These are phyloP conservation scores for Harpagifer antarcticus DNA, from an alignment of 2,797 vertebrate genomes.

Conservation along the genomic window DNA sequence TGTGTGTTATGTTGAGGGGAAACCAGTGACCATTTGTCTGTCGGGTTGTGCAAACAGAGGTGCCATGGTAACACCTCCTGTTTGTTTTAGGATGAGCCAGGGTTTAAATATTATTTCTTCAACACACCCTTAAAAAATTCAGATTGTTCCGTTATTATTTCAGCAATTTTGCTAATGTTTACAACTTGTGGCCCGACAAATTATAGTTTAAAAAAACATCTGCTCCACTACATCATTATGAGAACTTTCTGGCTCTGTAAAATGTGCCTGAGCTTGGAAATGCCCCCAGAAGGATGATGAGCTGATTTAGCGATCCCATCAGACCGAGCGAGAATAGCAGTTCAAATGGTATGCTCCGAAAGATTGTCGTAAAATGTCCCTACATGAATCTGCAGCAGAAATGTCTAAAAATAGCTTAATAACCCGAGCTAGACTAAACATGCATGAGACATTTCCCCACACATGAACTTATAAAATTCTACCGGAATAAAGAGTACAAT, in stretches of 20 bases:
- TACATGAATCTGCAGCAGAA: slow-evolving; percentile 29
- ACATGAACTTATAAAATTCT: neutral
- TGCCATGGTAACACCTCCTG: slow-evolving; percentile 67
- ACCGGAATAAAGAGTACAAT: neutral
- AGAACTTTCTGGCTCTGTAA: slow-evolving; percentile 22
- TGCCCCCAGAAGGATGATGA: slow-evolving; percentile 40
- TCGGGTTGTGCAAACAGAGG: slow-evolving; percentile 57
- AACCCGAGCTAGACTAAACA: slow-evolving; percentile 27
- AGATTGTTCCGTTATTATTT: slow-evolving; percentile 20
- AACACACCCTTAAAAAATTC: slow-evolving; percentile 3
- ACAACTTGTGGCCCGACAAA: neutral
- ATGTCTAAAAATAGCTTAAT: slow-evolving; percentile 35
- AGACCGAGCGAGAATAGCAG: slow-evolving; percentile 52
- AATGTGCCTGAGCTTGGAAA: slow-evolving; percentile 46
- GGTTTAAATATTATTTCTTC: slow-evolving; percentile 49
- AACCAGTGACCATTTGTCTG: slow-evolving; percentile 57
- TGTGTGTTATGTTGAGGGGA: slow-evolving; percentile 52
- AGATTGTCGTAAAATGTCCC: slow-evolving; percentile 18
- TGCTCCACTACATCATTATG: neutral
- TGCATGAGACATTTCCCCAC: slow-evolving; percentile 19
- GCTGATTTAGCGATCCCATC: slow-evolving; percentile 49
- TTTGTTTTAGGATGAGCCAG: slow-evolving; percentile 39
- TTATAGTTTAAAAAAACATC: slow-evolving; percentile 3
- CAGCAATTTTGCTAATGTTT: slow-evolving; percentile 12
- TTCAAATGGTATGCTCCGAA: slow-evolving; percentile 25